Base-by-base conservation (phyloP, 1,140 invertebrate species). In the Dufourea novaeangliae region DNA sequence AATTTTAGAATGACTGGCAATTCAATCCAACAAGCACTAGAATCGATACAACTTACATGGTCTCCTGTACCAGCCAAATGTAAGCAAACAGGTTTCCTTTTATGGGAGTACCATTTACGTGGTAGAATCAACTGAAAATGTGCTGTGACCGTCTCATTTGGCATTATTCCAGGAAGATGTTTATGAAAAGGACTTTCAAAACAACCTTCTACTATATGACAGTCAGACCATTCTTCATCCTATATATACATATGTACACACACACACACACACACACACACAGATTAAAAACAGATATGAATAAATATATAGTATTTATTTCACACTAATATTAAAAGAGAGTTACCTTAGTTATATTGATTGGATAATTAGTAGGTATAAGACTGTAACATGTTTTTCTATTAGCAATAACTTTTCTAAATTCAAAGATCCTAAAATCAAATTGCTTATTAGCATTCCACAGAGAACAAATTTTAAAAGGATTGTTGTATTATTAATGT, bases 1-100 rank as follows among this genome's bases (percentile, higher is more conserved):
- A n/a, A n/a, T n/a, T n/a, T n/a, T n/a, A n/a, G n/a, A n/a, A n/a
- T n/a, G n/a, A n/a, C n/a, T n/a, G n/a, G n/a, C n/a, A n/a, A n/a
- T n/a, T n/a, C n/a, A n/a, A n/a, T n/a, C n/a, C n/a, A n/a, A n/a
- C n/a, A n/a, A n/a, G n/a, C n/a, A n/a, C n/a, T n/a, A n/a, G n/a
- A 46, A 32, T 22, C 12, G 25, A 20, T 10, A 39, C 0, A 68
- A 79, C 95, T 94, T 94, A 98, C 98, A 94, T 99, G 98, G 94
- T 99, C 99, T 61, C 99, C 99, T 72, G 99, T 99, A 54, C 98
- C 98, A 72, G 98, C 98, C 75, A 99, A 93, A 90, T 99, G 98
- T 82, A 99, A 93, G 92, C 98, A 98, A 37, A 99, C 94, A 25
- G 98, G 98, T 90, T 96, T 97, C 75, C 95, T 93, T 81, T 93